These are phyloP conservation scores for Nesidiocoris tenuis DNA, from an alignment of 2,888 invertebrate genomes.

Conservation along the genomic window DNA sequence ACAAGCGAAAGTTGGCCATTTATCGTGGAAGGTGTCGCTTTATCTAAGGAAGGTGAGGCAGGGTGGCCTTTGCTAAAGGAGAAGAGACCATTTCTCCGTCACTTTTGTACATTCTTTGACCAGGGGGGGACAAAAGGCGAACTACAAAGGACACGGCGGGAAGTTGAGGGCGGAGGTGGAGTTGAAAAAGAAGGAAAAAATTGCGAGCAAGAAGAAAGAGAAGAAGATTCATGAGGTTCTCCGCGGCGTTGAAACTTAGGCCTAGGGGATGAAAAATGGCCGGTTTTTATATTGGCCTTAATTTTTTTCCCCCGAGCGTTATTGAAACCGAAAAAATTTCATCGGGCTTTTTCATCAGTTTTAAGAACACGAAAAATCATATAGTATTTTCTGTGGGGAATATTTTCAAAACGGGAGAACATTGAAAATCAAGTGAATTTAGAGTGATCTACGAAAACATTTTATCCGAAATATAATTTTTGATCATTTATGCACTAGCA, in stretches of 20 bases:
- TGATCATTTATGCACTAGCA: too few species aligned
- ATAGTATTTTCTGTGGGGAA: too few species aligned
- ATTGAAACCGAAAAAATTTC: too few species aligned
- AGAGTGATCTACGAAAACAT: too few species aligned
- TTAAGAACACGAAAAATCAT: too few species aligned
- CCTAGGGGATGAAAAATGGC: background rate
- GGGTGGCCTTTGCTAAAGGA: background rate
- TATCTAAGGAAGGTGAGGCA: background rate
- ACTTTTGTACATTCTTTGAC: background rate
- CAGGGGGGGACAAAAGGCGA: constrained; percentile 9
- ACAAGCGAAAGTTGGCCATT: background rate
- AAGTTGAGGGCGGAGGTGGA: constrained; percentile 6
- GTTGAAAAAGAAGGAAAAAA: background rate
- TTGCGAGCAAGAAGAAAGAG: constrained; percentile 15
- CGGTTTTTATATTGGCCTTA: background rate
- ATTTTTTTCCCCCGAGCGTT: background rate
- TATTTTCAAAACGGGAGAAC: too few species aligned
- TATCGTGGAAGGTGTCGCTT: background rate
- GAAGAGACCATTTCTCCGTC: background rate
- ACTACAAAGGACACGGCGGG: constrained; percentile 22
- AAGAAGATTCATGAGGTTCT: constrained; percentile 9
- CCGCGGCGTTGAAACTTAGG: background rate
- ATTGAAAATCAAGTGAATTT: too few species aligned
- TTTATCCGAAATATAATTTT: too few species aligned
- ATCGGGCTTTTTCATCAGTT: too few species aligned